phyloP scores from a whole-genome alignment of 2,888 invertebrate species.

The Phorcus lineatus region DNA sequence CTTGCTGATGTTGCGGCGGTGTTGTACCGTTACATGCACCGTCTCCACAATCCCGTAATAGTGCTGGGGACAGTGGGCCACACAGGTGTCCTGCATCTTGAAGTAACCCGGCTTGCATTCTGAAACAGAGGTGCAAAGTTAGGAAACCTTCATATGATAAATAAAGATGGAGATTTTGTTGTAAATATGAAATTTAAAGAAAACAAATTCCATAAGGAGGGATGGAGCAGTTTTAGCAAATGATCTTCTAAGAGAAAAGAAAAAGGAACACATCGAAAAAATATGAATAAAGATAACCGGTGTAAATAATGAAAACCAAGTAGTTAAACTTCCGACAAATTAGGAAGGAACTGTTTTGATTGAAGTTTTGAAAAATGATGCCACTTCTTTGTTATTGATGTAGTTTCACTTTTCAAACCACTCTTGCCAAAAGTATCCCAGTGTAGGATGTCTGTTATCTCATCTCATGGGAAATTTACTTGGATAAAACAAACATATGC shows the following conservation, averaged over 20 bases:
- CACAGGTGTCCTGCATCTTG: slow-evolving; percentile 63
- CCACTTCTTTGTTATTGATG: too few relatives aligned
- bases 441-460: neutral
- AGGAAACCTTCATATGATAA: too few relatives aligned
- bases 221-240: too few relatives aligned
- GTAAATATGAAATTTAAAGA: neutral
- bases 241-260: neutral
- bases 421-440: too few relatives aligned
- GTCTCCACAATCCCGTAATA: slow-evolving; percentile 64
- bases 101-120: slow-evolving; percentile 67
- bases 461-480: neutral
- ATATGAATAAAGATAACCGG: too few relatives aligned
- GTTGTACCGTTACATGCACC: slow-evolving; percentile 44
- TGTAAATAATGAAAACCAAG: neutral
- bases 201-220: too few relatives aligned
- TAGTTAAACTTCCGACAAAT: neutral
- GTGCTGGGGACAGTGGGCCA: slow-evolving; percentile 65
- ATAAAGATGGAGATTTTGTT: neutral
- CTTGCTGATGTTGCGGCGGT: slow-evolving; percentile 48
- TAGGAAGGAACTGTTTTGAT: neutral
- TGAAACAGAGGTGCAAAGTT: slow-evolving; percentile 40
- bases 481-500: neutral
- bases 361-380: too few relatives aligned
- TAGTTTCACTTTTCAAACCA: neutral
- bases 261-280: neutral